These are phyloP conservation scores for Acipenser oxyrinchus DNA, from an alignment of 2,797 vertebrate genomes.

Conservation along the genomic window DNA sequence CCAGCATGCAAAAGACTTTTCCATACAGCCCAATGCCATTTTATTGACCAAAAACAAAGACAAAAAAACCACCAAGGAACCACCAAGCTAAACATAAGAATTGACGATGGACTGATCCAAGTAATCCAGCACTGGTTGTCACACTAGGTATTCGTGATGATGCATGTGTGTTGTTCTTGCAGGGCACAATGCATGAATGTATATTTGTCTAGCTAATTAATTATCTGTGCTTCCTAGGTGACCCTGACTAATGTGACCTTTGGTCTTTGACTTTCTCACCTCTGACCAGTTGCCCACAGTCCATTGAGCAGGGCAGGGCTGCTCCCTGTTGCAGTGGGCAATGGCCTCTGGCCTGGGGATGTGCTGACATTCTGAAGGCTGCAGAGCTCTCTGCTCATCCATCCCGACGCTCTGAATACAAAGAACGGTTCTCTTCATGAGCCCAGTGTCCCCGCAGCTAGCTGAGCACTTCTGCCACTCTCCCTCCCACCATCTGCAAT, in stretches of 20 bases:
- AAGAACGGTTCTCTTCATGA: conserved; percentile 68
- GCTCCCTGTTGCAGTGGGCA: conserved; percentile 57
- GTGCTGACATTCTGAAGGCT: conserved; percentile 56
- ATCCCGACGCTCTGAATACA: conserved; percentile 75
- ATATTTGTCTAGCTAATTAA: background rate
- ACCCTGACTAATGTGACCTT: background rate
- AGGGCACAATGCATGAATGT: background rate
- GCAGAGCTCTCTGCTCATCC: conserved; percentile 77
- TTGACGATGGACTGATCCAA: too few relatives aligned
- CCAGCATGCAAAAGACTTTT: too few relatives aligned
- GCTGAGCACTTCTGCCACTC: conserved; percentile 84
- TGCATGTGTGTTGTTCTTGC: background rate
- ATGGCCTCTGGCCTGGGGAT: conserved; percentile 58
- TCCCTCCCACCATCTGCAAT: conserved; percentile 79
- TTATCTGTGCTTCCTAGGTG: background rate
- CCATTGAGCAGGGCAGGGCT: conserved; percentile 79
- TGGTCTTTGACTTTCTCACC: conserved; percentile 58
- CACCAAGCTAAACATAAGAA: too few relatives aligned
- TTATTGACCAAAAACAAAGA: too few relatives aligned
- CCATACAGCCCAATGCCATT: too few relatives aligned
- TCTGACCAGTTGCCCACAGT: conserved; percentile 73
- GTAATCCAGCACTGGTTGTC: too few relatives aligned
- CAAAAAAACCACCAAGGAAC: too few relatives aligned
- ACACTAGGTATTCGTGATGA: too few relatives aligned
- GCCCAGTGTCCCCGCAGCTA: conserved; percentile 64